Evolutionary conservation across 2,113 vertebrate species (phyloP), one percentile per base, ranked within the genome.

Genomic region (Mixornis gularis): DNA sequence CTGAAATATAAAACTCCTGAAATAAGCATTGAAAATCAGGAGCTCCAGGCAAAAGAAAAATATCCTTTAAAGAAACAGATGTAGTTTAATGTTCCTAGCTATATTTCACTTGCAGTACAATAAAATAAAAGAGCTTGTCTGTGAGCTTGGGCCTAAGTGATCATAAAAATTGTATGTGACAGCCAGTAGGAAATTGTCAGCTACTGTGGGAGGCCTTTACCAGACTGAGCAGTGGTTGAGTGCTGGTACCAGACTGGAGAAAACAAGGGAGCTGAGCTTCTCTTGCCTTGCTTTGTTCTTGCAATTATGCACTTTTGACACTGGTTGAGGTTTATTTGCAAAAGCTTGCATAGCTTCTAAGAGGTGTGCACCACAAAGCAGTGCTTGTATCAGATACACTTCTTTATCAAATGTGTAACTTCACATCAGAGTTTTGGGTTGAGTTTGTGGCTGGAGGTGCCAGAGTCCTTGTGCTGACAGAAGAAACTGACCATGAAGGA

Each of bases 11-110:
- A 56, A 56, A 51, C n/a, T 79, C 62, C 10, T 69, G 63, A 83
- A 85, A 70, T 77, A 71, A 88, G 12, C 10, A n/a, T 40, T 80
- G 72, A 68, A 56, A 90, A 77, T 43, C 24, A 81, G 30, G 26
- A 48, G 34, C 59, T 83, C 36, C 5, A 70, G 44, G 52, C 56
- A 66, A 78, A 76, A 77, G 21, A 64, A 87, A 73, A 82, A 34
- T 38, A 30, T 22, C 22, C 26, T 85, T 85, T 88, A 62, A 78
- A 78, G 40, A 63, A 91, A 29, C 25, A 90, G 59, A 59, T 90
- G 46, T 55, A 77, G 17, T 51, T 91, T 91, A 70, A 70, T 63
- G 46, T 85, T 79, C 40, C 40, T 43, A 25, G 34, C 32, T 58
- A 18, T 38, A 13, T 73, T 72, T 85, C 26, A 78, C 38, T 82